Base-by-base conservation (phyloP, 1,140 invertebrate species). In the Melanaphis sacchari region DNA sequence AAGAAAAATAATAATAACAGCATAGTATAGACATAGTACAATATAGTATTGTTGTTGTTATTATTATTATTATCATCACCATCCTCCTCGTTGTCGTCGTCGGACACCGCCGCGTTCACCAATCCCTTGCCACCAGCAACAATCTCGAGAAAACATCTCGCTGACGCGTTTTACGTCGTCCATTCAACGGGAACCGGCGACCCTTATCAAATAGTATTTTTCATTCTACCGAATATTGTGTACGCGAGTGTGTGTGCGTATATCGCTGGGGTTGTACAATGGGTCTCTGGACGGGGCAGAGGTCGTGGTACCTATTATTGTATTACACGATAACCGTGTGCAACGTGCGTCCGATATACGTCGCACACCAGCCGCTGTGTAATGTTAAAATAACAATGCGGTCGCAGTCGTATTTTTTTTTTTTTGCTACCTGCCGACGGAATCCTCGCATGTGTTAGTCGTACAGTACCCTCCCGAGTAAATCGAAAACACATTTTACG, bases 401-500 rank as follows among this genome's bases (percentile, higher is more conserved):
- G 11, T 76, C 59, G 59, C 59, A 26, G 11, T 15, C 26, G 59
- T 76, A 18, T 76, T 76, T 76, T n/a, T 52, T 52, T 22, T 4
- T 52, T 3, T 52, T 24, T 0, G 59, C 31, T 76, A 76, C 59
- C 59, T n/a, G 15, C 59, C 54, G 54, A 59, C 54, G 54, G 26
- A 31, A 59, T 31, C 59, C 59, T 6, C n/a, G n/a, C n/a, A n/a
- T n/a, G n/a, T n/a, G n/a, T n/a, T n/a, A n/a, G n/a, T n/a, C n/a
- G n/a, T n/a, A n/a, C n/a, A n/a, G n/a, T n/a, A n/a, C n/a, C 46
- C 46, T 31, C 2, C 59, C 15, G 5, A n/a, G n/a, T 18, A n/a
- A 76, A 76, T n/a, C 59, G 59, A 76, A 76, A 76, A 76, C 59
- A 21, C 59, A n/a, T 76, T 76, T 76, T 66, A n/a, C 59, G 59